phyloP scores from a whole-genome alignment of 2,888 invertebrate genomes.

The Drosophila phalerata region DNA sequence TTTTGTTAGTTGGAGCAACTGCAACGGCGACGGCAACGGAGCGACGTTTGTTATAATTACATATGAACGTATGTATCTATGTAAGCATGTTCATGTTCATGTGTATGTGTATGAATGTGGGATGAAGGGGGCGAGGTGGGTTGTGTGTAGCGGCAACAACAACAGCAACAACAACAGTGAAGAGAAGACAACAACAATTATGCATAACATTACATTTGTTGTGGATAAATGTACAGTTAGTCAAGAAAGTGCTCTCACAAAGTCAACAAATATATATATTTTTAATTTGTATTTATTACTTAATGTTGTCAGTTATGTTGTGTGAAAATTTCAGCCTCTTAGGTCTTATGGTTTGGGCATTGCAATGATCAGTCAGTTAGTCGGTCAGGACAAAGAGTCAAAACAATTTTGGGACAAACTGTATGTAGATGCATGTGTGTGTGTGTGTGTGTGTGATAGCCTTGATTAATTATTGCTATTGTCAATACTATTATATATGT shows the following conservation, averaged over 20 bases:
- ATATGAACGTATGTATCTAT: conserved; percentile 22
- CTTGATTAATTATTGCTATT: conserved; percentile 4
- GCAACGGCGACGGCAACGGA: conserved; percentile 57
- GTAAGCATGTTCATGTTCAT: too few relatives aligned
- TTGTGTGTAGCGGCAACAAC: conserved; percentile 41
- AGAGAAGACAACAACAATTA: conserved; percentile 30
- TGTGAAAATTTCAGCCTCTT: too few relatives aligned
- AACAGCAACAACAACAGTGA: conserved; percentile 36
- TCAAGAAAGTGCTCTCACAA: too few relatives aligned
- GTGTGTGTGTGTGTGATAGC: conserved; percentile 2
- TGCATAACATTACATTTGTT: conserved; percentile 16
- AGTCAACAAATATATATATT: too few relatives aligned
- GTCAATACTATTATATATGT: neutral
- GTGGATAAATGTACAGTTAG: conserved; percentile 1
- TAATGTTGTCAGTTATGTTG: too few relatives aligned
- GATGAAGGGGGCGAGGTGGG: conserved; percentile 8
- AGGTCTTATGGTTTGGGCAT: too few relatives aligned
- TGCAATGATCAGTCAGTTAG: too few relatives aligned
- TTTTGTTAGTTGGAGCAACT: conserved; percentile 31
- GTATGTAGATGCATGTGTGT: neutral
- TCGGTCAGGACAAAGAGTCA: too few relatives aligned
- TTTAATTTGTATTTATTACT: too few relatives aligned
- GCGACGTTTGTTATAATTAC: conserved; percentile 52
- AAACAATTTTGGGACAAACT: neutral
- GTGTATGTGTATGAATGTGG: conserved; percentile 6